phyloP scores from a whole-genome alignment of 2,888 invertebrate genomes.

The Yponomeuta plumbellus region DNA sequence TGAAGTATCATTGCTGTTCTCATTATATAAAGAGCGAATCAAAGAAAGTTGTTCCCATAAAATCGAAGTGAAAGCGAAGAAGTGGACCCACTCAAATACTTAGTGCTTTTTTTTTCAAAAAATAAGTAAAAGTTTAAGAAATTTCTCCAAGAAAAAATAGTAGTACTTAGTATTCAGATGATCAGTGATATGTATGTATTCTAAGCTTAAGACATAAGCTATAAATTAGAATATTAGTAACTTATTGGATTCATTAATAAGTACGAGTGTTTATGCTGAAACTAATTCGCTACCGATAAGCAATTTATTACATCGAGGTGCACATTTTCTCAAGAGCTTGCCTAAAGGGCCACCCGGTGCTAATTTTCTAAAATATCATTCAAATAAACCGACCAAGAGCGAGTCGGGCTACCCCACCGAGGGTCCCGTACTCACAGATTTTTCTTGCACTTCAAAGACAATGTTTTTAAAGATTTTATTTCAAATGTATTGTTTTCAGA shows the following conservation, averaged over 20 bases:
- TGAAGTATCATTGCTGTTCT: constrained; percentile 10
- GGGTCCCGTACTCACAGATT: too few species aligned
- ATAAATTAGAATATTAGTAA: not conserved
- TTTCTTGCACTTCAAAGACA: too few species aligned
- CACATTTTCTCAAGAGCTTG: too few species aligned
- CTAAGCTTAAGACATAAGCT: not conserved
- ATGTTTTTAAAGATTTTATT: too few species aligned
- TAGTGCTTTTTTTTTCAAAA: not conserved
- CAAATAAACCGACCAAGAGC: too few species aligned
- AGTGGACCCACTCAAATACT: not conserved
- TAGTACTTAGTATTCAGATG: not conserved
- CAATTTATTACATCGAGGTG: not conserved
- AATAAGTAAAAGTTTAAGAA: not conserved
- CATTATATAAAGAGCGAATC: not conserved
- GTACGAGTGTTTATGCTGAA: not conserved
- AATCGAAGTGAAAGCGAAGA: not conserved
- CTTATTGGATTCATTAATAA: not conserved
- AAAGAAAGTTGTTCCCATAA: not conserved
- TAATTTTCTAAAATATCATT: too few species aligned
- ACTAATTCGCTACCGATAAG: not conserved
- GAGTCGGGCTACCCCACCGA: too few species aligned
- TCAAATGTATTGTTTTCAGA: too few species aligned
- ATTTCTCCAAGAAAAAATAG: not conserved
- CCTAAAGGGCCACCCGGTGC: too few species aligned
- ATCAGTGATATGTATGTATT: not conserved